These are phyloP conservation scores for Chalcosyrphus nemorum DNA, from an alignment of 2,888 invertebrate species.

Conservation along the genomic window DNA sequence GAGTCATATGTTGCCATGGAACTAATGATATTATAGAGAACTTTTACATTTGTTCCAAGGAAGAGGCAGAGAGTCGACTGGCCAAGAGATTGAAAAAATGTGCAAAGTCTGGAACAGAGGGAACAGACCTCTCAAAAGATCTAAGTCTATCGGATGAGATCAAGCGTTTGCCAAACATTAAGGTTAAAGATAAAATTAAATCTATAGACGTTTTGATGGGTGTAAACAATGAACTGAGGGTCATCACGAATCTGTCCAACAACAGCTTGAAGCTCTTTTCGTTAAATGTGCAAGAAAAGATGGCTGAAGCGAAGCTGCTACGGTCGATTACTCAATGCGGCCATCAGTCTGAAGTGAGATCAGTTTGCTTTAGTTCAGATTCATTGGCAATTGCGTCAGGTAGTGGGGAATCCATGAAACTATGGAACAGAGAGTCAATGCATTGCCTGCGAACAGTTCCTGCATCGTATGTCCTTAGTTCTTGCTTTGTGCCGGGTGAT, in stretches of 20 bases:
- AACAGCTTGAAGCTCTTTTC: slow-evolving; percentile 89
- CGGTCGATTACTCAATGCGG: slow-evolving; percentile 89
- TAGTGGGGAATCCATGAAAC: slow-evolving; percentile 93
- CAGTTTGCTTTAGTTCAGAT: slow-evolving; percentile 95
- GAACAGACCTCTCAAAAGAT: slow-evolving; percentile 79
- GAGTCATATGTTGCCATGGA: slow-evolving; percentile 91
- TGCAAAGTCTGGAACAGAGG: slow-evolving; percentile 82
- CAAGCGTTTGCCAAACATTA: slow-evolving; percentile 86
- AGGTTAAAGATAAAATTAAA: slow-evolving; percentile 87
- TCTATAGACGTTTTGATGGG: slow-evolving; percentile 88
- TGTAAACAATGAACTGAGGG: slow-evolving; percentile 87
- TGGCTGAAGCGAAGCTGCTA: slow-evolving; percentile 83
- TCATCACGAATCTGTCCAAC: slow-evolving; percentile 86
- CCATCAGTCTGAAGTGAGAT: slow-evolving; percentile 94
- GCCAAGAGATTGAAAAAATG: slow-evolving; percentile 90
- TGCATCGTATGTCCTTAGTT: slow-evolving; percentile 86
- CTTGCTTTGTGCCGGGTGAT: slow-evolving; percentile 93
- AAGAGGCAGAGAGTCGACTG: slow-evolving; percentile 87
- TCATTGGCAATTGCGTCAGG: slow-evolving; percentile 93
- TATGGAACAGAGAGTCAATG: slow-evolving; percentile 92
- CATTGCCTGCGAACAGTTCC: slow-evolving; percentile 88
- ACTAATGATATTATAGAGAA: slow-evolving; percentile 91
- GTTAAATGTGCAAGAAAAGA: slow-evolving; percentile 81
- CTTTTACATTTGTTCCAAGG: slow-evolving; percentile 90
- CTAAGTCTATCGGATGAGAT: slow-evolving; percentile 89